Evolutionary conservation across 2,113 vertebrate genomes (phyloP), one percentile per base, ranked within the genome.

Genomic region (Accipiter virgatus): DNA sequence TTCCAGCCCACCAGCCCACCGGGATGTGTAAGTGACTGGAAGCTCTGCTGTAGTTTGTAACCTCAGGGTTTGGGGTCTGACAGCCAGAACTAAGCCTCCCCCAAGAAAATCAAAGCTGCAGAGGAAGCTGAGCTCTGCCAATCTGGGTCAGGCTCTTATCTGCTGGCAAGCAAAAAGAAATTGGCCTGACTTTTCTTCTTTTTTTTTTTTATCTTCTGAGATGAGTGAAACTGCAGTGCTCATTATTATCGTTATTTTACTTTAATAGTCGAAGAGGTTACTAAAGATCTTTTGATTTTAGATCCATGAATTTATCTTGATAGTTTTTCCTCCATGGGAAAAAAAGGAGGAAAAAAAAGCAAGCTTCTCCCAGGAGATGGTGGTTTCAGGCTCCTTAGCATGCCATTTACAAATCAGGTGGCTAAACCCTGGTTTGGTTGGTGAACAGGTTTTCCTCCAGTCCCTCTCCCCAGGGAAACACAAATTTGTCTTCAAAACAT

Each of bases 71-170:
- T 0, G 11, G 80, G 89, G 42, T 34, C 17, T 78, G 70, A 17
- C 42, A 47, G 85, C 45, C 79, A 90, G 50, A 53, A 52, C 43
- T 17, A 63, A 95, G 52, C 86, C 48, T 71, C 32, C 81, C 52
- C 70, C 68, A 36, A 22, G 43, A 82, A 84, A 86, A 94, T 58
- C 87, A 45, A 62, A 93, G 88, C 86, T 16, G 47, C 43, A 38
- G 36, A 80, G 79, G 75, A 67, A 90, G 63, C 77, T 56, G 88
- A 92, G 94, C 86, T 81, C 86, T 92, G 83, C 68, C 88, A 26
- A 68, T 95, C 86, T 94, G 94, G 91, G 95, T 94, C 97, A 95
- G 91, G 81, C 81, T 96, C 84, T 97, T 89, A 94, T 93, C 97
- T 95, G 78, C 89, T 50, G 50, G 84, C 67, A 73, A 82, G 97